Conservation (phyloP, 2,797 vertebrate genomes). For the Varecia variegata region DNA sequence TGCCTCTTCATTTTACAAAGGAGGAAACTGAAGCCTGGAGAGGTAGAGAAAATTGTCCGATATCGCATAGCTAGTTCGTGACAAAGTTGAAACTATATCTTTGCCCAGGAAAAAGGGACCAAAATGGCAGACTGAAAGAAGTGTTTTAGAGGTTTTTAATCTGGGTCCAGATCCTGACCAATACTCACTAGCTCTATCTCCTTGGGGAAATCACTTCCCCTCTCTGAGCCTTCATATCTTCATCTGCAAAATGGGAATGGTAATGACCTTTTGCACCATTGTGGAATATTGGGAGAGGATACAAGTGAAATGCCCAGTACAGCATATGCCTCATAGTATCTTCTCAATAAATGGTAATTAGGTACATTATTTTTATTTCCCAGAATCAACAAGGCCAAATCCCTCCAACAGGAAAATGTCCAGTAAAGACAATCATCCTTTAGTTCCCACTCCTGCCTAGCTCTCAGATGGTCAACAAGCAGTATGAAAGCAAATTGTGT, state of each 20-base stretch:
- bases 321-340: neutral
- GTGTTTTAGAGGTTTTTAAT: neutral
- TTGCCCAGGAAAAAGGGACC: neutral
- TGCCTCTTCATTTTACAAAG: neutral
- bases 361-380: neutral
- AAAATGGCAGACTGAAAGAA: neutral
- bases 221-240: neutral
- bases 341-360: neutral
- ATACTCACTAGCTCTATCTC: neutral
- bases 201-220: neutral
- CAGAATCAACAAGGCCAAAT: neutral
- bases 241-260: neutral
- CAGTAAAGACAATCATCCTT: neutral
- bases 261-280: neutral
- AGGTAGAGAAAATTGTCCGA: neutral
- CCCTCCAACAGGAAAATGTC: neutral
- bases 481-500: neutral
- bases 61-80: neutral
- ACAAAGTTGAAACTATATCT: neutral
- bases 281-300: neutral
- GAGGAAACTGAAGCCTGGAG: neutral
- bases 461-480: neutral
- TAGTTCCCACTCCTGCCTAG: neutral
- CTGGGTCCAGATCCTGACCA: neutral
- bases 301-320: neutral